Percentiles rank a stretch among this genome's conserved stretches.
These are phyloP conservation scores for Rallus limicola DNA, from an alignment of 2,113 vertebrate genomes.

Conservation along the genomic window DNA sequence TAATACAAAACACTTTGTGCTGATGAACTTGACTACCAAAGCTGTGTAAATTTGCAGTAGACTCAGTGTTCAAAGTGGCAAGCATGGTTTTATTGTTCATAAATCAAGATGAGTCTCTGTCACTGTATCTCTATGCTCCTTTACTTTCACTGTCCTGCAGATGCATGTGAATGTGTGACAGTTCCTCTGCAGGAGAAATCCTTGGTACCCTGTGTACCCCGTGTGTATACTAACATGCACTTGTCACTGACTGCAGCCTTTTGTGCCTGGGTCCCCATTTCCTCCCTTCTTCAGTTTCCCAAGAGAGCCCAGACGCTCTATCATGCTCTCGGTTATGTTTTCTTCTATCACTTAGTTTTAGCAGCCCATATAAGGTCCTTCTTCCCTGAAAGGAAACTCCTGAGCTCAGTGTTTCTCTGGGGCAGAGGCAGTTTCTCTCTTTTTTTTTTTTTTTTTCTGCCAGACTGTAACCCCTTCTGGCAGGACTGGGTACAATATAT, in stretches of 20 bases:
- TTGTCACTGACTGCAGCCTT: neutral
- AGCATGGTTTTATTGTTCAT: neutral
- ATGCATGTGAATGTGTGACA: neutral
- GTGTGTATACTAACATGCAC: neutral
- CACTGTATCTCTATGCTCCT: neutral
- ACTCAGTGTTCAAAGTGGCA: neutral
- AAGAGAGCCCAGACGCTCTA: neutral
- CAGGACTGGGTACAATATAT: neutral
- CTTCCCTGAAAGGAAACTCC: neutral
- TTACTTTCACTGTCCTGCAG: neutral
- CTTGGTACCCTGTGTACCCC: neutral
- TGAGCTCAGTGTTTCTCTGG: neutral
- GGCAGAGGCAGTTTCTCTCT: conserved; percentile 11
- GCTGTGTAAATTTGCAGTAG: neutral
- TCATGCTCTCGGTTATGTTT: neutral
- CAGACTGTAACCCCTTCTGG: conserved; percentile 1
- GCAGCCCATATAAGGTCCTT: neutral
- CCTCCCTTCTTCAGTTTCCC: neutral
- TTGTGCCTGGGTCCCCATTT: neutral
- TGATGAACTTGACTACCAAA: neutral
- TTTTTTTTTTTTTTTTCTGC: conserved; percentile 1
- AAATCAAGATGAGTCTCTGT: neutral
- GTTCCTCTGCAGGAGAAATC: neutral
- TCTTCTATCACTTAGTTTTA: neutral
- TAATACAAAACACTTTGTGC: conserved; percentile 45